phyloP scores from a whole-genome alignment of 2,888 invertebrate species.

The Drosophila macrospina region DNA sequence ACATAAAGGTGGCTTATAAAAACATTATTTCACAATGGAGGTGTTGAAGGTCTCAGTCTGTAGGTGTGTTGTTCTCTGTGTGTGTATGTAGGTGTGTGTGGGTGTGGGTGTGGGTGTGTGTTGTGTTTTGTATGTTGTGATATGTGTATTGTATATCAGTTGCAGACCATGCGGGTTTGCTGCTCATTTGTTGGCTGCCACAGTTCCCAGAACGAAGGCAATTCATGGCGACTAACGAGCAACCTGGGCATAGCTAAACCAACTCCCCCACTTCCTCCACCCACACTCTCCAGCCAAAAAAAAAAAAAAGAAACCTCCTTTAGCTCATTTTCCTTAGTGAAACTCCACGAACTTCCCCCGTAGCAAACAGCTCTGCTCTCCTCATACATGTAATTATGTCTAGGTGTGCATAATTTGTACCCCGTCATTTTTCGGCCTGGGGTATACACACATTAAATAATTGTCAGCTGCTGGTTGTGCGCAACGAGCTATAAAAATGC shows the following conservation, averaged over 20 bases:
- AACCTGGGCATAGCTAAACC: constrained; percentile 68
- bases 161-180: constrained; percentile 54
- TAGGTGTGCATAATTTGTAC: constrained; percentile 42
- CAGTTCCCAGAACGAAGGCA: constrained; percentile 60
- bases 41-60: constrained; percentile 19
- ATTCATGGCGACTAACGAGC: constrained; percentile 77
- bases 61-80: not conserved
- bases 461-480: constrained; percentile 43
- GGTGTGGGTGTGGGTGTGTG: constrained; percentile 8
- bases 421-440: constrained; percentile 8
- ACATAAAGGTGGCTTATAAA: constrained; percentile 80
- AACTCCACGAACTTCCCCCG: not conserved
- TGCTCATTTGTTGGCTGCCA: constrained; percentile 64
- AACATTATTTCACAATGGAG: constrained; percentile 72
- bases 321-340: not conserved
- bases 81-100: too few species aligned
- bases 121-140: constrained; percentile 11
- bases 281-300: not conserved
- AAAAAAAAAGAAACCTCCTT: constrained; percentile 1
- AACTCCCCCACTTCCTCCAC: constrained; percentile 7
- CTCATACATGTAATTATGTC: constrained; percentile 39
- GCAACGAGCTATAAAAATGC: constrained; percentile 26
- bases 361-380: constrained; percentile 7
- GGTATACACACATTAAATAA: constrained; percentile 37
- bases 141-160: constrained; percentile 39